Percentiles rank a stretch among this genome's conserved stretches.
phyloP scores from a whole-genome alignment of 2,888 invertebrate species.

The Eudemis profundana region DNA sequence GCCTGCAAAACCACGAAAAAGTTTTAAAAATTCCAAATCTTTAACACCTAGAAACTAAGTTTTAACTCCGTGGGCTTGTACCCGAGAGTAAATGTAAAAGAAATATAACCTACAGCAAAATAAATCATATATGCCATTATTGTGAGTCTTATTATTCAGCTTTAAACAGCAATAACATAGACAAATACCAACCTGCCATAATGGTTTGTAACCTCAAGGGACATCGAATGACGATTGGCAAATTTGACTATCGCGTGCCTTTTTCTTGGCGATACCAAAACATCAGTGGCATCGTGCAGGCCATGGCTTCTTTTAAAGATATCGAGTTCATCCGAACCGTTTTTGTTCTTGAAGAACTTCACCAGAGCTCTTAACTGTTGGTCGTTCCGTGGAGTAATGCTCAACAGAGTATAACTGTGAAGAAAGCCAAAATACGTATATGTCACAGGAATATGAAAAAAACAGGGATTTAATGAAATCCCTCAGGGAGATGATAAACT shows the following conservation, averaged over 20 bases:
- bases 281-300: background rate
- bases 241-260: background rate
- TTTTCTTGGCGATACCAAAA: background rate
- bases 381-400: background rate
- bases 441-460: too few relatives aligned
- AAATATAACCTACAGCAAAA: too few relatives aligned
- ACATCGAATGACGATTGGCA: background rate
- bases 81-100: too few relatives aligned
- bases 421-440: too few relatives aligned
- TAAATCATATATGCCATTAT: too few relatives aligned
- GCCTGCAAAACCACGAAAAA: too few relatives aligned
- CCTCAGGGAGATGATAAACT: too few relatives aligned
- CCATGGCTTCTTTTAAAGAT: background rate
- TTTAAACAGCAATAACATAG: background rate
- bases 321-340: background rate
- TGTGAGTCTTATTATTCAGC: background rate
- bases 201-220: background rate
- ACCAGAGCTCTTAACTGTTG: background rate
- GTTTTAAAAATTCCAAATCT: too few relatives aligned
- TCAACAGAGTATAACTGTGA: constrained; percentile 2
- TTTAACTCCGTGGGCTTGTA: too few relatives aligned
- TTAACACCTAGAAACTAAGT: too few relatives aligned
- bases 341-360: background rate
- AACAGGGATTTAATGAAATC: too few relatives aligned
- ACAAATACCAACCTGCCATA: constrained; percentile 6